Base-by-base conservation (phyloP, 2,797 vertebrate genomes). In the Etheostoma perlongum region DNA sequence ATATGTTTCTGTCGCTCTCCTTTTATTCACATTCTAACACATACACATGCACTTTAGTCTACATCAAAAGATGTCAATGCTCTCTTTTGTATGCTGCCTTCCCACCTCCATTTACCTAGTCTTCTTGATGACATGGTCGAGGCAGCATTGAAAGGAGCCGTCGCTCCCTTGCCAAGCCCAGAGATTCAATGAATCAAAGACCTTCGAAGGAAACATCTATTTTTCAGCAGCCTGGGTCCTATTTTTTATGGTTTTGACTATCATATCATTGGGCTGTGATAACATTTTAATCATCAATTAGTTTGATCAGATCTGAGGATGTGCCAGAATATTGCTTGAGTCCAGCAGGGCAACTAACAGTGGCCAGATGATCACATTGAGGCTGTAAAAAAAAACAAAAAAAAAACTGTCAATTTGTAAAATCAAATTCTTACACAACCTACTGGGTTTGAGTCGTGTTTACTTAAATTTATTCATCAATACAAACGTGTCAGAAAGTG, bases 71-170 rank as follows among this genome's bases (percentile, higher is more conserved):
- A 67, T 58, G n/a, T 42, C 65, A 58, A 1, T 7, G 51, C 53
- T 51, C 65, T 44, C 58, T 69, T 61, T 80, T 67, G 33, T 23
- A 63, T 70, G 69, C 21, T 13, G 2, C 67, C 72, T 75, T 65
- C 59, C 49, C 5, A 2, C 48, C 59, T 86, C 74, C 73, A 79
- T 47, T 36, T 53, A 48, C 25, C 19, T 18, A 78, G 62, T 60
- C 76, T 60, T 85, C 27, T 59, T 44, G 40, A 71, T 54, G 61
- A 73, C 53, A 76, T 69, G 68, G 76, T 42, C 71, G 47, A 81
- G 30, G 46, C 40, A 33, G 55, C 33, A 12, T 25, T 46, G n/a
- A 73, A 67, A 55, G 68, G 33, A 46, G 77, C 48, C 25, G 36
- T n/a, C 27, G 6, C 19, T 61, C 65, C 68, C 33, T 47, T 66